Evolutionary conservation across 2,888 invertebrate species (phyloP), one percentile per base, ranked within the genome.

Genomic region (Magallana nippona): DNA sequence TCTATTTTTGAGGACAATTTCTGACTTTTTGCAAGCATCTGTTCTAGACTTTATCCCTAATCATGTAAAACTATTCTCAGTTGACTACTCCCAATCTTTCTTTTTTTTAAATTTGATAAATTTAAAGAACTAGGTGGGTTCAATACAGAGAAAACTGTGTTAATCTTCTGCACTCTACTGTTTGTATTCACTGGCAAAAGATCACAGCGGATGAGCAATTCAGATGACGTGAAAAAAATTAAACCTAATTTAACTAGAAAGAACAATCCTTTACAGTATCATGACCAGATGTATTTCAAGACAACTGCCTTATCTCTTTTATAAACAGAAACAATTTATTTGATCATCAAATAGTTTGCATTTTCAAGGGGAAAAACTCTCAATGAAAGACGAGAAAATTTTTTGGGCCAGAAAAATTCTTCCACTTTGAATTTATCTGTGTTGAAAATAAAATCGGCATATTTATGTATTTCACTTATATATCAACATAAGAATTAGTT

Each of bases 401-500:
- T 71, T 71, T 44, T 44, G 44, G 44, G 71, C 32, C 32, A 27
- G 13, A 32, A 32, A 71, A 71, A 71, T 71, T 71, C 71, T 71
- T 71, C 13, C 10, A 22, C 71, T 71, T n/a, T 27, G 22, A 11
- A 27, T 27, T 71, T 71, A 71, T 71, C 71, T 71, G 15, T 71
- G 71, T 71, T 71, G 32, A 71, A 71, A 71, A 27, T 71, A 71
- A 71, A 71, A 71, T 71, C 22, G 27, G 32, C 19, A 22, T 71
- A 71, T 71, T 71, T 71, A 71, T 71, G 71, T 71, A 71, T 71
- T 44, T 71, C 32, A 32, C 71, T 71, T 71, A 71, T 71, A 71
- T 71, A 71, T 71, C 13, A 17, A 32, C 19, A 22, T 32, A 27
- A 71, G 71, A 71, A 71, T 71, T 71, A 32, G 71, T 71, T 71